phyloP scores from a whole-genome alignment of 2,888 invertebrate genomes.

The Nemoura dubitans region DNA sequence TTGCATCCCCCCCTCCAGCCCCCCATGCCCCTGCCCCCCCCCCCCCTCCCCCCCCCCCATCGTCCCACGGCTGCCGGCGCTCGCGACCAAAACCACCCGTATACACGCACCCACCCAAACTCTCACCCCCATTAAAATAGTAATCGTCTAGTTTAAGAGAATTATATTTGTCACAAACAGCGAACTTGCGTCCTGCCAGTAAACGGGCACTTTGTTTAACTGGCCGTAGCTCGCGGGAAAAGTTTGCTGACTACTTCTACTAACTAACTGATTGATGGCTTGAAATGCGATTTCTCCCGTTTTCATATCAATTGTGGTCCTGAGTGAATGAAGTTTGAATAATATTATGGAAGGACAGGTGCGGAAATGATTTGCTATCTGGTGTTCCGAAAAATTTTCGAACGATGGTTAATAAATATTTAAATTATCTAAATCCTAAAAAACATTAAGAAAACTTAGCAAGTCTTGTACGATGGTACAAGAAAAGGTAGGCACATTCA shows the following conservation, averaged over 20 bases:
- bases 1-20: constrained; percentile 31
- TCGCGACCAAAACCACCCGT: constrained; percentile 37
- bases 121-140: constrained; percentile 40
- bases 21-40: constrained; percentile 41
- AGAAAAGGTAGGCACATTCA: too few species aligned
- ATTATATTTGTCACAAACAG: constrained; percentile 31
- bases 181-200: background rate
- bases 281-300: background rate
- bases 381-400: too few species aligned
- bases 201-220: constrained; percentile 1
- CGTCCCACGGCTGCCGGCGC: background rate
- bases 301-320: background rate
- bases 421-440: too few species aligned
- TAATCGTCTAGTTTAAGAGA: constrained; percentile 39
- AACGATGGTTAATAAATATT: too few species aligned
- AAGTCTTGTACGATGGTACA: too few species aligned
- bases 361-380: too few species aligned
- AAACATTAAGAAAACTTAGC: too few species aligned
- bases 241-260: background rate
- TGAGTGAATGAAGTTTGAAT: background rate
- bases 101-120: constrained; percentile 17
- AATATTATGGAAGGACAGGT: background rate
- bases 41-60: constrained; percentile 34
- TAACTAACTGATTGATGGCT: background rate
- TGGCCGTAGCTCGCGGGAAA: background rate